A percentile compares a stretch with the other conserved stretches of the same genome.
Evolutionary conservation across 2,113 vertebrate genomes (phyloP).

Genomic region (Megalops atlanticus): DNA sequence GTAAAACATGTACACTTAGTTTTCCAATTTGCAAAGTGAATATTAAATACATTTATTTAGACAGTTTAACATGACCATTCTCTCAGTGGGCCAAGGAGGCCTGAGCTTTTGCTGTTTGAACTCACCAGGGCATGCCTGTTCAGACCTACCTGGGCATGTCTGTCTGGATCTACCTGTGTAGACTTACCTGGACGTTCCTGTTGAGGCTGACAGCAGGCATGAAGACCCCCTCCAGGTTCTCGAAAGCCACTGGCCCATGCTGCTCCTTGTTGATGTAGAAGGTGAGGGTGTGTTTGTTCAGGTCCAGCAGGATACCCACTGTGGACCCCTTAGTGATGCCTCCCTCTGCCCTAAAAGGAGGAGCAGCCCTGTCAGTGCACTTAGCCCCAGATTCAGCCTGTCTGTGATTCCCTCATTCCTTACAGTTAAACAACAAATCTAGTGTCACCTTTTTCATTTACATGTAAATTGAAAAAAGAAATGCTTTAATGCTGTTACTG

Average conservation of each 20-base stretch:
- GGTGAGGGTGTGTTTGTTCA: conserved; percentile 86
- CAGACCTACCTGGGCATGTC: neutral
- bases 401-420: neutral
- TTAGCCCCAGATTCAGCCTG: neutral
- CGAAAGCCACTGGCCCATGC: conserved; percentile 92
- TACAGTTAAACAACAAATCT: neutral
- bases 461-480: too few species aligned
- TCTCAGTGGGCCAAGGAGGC: too few species aligned
- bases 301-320: conserved; percentile 89
- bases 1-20: too few species aligned
- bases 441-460: too few species aligned
- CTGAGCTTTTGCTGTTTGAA: too few species aligned
- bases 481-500: too few species aligned
- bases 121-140: neutral
- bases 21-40: too few species aligned
- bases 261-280: conserved; percentile 96
- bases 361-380: conserved; percentile 3
- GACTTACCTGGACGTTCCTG: conserved; percentile 90
- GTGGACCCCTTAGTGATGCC: conserved; percentile 90
- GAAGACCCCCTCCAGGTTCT: conserved; percentile 91
- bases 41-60: too few species aligned
- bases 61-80: too few species aligned
- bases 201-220: conserved; percentile 97
- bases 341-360: conserved; percentile 83
- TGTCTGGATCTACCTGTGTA: conserved; percentile 56